Conservation (phyloP, 1,140 invertebrate species). For the Pseudoatta argentina region DNA sequence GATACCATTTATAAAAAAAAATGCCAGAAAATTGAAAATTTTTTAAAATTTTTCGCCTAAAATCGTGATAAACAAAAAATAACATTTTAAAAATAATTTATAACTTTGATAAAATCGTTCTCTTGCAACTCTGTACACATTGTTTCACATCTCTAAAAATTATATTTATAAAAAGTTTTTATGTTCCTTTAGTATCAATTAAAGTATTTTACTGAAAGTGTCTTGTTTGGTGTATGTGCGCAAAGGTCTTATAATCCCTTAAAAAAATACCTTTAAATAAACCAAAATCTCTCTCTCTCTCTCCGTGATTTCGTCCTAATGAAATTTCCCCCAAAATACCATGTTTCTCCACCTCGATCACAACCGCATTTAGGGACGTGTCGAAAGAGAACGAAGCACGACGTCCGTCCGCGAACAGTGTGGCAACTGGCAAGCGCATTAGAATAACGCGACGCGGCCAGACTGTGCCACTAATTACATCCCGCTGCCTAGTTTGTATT, state of each 20-base stretch:
- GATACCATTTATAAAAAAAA: too few species aligned
- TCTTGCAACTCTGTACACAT: too few species aligned
- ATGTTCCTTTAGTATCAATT: too few species aligned
- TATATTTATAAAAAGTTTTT: too few species aligned
- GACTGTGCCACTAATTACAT: slow-evolving; percentile 75
- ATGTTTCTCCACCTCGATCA: not conserved
- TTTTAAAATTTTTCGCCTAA: too few species aligned
- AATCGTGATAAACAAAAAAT: too few species aligned
- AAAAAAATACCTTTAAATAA: not conserved
- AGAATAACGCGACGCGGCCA: slow-evolving; percentile 68
- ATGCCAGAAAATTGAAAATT: too few species aligned
- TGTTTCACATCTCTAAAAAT: too few species aligned
- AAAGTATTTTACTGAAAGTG: too few species aligned
- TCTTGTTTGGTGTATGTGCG: too few species aligned
- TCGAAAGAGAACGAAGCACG: slow-evolving; percentile 59
- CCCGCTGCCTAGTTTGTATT: slow-evolving; percentile 78
- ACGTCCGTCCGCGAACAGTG: slow-evolving; percentile 19
- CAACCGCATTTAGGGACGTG: slow-evolving; percentile 10
- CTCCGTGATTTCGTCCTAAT: not conserved
- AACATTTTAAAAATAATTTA: too few species aligned
- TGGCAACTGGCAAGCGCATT: slow-evolving; percentile 63
- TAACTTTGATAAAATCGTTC: too few species aligned
- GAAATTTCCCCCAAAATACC: not conserved
- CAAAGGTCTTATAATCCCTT: not conserved
- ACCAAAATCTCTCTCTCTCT: not conserved